Evolutionary conservation across 2,113 vertebrate genomes (phyloP).

Genomic region (Muntiacus reevesi): DNA sequence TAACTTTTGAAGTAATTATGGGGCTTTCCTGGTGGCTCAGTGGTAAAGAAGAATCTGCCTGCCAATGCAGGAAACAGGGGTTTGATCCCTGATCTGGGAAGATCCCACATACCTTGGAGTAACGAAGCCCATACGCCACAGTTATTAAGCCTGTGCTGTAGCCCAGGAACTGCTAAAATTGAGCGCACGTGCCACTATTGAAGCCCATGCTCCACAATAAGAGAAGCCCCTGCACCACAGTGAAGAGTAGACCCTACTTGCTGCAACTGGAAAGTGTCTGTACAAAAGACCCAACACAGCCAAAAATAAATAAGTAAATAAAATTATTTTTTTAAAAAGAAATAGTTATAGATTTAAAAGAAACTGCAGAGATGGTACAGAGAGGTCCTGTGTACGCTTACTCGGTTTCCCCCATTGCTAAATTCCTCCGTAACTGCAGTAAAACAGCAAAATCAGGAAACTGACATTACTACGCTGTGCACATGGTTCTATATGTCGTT

Average conservation of each 20-base stretch:
- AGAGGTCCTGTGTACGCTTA: not conserved
- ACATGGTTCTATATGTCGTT: accelerated
- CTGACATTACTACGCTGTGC: accelerated
- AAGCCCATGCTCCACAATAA: not conserved
- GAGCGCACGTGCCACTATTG: not conserved
- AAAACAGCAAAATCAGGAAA: not conserved
- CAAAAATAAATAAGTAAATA: not conserved
- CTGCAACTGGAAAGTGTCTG: not conserved
- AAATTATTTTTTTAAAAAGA: not conserved
- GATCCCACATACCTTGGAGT: not conserved
- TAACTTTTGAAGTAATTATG: not conserved
- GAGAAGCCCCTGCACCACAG: not conserved
- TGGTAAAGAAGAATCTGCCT: not conserved
- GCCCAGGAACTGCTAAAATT: not conserved
- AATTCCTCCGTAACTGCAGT: accelerated
- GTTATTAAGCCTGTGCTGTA: not conserved
- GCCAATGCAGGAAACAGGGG: not conserved
- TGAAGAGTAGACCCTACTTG: not conserved
- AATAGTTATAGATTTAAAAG: not conserved
- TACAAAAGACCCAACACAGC: not conserved
- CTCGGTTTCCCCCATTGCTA: not conserved
- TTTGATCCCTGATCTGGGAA: not conserved
- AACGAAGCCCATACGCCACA: not conserved
- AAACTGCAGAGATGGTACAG: not conserved
- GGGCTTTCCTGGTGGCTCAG: not conserved